These are phyloP conservation scores for Actinemys pallida DNA, from an alignment of 2,113 vertebrate species.

Conservation along the genomic window DNA sequence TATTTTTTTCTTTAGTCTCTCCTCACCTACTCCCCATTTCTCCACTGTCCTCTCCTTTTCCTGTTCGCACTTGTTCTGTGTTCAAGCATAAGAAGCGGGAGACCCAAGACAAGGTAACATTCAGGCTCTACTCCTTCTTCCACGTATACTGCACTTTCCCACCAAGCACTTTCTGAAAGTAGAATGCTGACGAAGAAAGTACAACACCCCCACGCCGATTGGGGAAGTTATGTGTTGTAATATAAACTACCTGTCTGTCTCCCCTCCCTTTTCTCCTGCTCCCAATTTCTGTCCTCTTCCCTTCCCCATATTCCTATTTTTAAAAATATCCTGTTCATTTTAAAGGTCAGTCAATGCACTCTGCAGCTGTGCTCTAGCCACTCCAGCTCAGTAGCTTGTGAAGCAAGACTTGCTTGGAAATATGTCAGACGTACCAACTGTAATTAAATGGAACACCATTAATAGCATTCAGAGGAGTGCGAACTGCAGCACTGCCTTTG, in stretches of 20 bases:
- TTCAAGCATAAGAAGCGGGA: background rate
- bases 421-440: conserved; percentile 49
- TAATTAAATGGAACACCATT: conserved; percentile 65
- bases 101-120: background rate
- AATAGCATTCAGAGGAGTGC: conserved; percentile 47
- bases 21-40: background rate
- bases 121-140: background rate
- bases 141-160: background rate
- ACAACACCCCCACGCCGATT: no score
- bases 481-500: conserved; percentile 34
- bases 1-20: background rate
- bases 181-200: background rate
- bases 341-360: background rate
- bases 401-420: conserved; percentile 65
- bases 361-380: background rate
- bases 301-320: background rate
- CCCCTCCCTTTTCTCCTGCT: background rate
- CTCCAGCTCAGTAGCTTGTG: conserved; percentile 61
- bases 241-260: background rate
- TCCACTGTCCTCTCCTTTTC: background rate
- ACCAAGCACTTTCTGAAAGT: background rate
- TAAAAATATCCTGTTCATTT: background rate
- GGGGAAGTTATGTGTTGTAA: background rate
- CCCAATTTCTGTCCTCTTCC: background rate
- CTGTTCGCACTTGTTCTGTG: background rate